Evolutionary conservation across 2,113 vertebrate genomes (phyloP), one percentile per base, ranked within the genome.

Genomic region (Australoheros scitulus): DNA sequence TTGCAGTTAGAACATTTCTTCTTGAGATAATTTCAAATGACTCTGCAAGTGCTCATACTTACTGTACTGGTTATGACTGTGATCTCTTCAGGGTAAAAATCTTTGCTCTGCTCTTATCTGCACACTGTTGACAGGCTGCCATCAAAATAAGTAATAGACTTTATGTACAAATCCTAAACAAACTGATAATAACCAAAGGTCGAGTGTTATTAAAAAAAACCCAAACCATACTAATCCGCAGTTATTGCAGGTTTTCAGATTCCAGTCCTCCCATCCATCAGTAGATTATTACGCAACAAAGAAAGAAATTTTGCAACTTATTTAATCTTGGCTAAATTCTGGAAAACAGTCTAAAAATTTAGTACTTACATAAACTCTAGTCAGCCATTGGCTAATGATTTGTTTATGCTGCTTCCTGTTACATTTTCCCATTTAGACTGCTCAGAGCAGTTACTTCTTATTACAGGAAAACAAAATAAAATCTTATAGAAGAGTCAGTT

Each of bases 41-140:
- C 47, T 85, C 63, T 79, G 80, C 84, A 92, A 91, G 70, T 87
- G 74, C 81, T 85, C 85, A 81, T 63, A 92, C 72, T 88, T 78
- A 91, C 89, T 93, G 81, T 88, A 92, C 64, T 87, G 87, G 83
- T 89, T 84, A 80, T 84, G 84, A 94, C 93, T 92, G 91, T 85
- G 89, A 91, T 90, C 72, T 87, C 56, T 91, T 92, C 81, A 89
- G 89, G 89, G 72, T 85, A 52, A 76, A 84, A 61, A 63, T 79
- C 50, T 81, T 61, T 63, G 57, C 64, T 86, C 61, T 86, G 61
- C 57, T 83, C 59, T 84, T 57, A 82, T 70, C 79, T 79, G 61
- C 83, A 79, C 77, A 65, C 36, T 65, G 5, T 43, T 57, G 56
- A 81, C 24, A 11, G 63, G 52, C 20, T 58, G 24, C 38, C 41